Base-by-base conservation (phyloP, 2,113 vertebrate species). In the Alces alces region DNA sequence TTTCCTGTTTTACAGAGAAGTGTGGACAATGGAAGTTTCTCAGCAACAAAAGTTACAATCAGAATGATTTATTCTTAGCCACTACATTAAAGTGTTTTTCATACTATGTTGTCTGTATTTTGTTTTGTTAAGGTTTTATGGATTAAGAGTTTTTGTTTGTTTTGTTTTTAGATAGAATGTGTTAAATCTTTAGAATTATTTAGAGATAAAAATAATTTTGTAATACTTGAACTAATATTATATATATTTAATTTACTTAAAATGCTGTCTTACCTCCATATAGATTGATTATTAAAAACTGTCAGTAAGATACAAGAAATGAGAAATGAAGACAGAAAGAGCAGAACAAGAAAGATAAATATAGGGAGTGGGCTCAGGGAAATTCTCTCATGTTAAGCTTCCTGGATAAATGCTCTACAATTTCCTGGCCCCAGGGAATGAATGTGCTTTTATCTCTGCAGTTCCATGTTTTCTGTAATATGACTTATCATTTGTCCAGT, bases 341-440 rank as follows among this genome's bases (percentile, higher is more conserved):
- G 27, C 43, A 93, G 85, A 96, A 55, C 52, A 33, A 87, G 92
- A 85, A 96, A 92, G 95, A 96, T 84, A 96, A 97, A 94, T 91
- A 94, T 2, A 98, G 39, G 86, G 82, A 89, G 21, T 83, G 27
- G 36, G 97, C 39, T 61, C 55, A 64, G 79, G 91, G 82, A 97
- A 97, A 95, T 96, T 94, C 33, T 96, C 86, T 97, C 70, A 80
- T 97, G 96, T 95, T 93, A 91, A 97, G 70, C 80, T 82, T 95
- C 91, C 94, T 91, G 89, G 82, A 91, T 91, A 93, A 97, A 96
- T 86, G 96, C 83, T 97, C 83, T 95, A 87, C 89, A 96, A 83
- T 94, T 98, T 98, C 97, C 96, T 96, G 97, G 86, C 96, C 96
- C 45, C 61, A 45, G 96, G 96, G 97, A 94, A 57, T 87, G 97